These are phyloP conservation scores for Aporrectodea caliginosa DNA, from an alignment of 1,140 invertebrate species.

Conservation along the genomic window DNA sequence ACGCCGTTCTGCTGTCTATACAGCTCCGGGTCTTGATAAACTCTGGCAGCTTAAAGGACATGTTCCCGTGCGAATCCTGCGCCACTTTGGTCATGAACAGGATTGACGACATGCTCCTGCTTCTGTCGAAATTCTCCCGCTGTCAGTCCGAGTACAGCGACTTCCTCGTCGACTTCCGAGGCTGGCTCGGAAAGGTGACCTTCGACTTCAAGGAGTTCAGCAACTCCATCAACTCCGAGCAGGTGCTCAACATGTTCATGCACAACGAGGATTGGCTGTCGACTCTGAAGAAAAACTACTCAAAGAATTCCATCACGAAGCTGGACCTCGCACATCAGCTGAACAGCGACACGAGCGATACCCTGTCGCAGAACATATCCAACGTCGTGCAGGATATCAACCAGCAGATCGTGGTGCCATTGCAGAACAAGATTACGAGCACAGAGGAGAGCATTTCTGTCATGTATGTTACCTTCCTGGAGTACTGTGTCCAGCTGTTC, in stretches of 20 bases:
- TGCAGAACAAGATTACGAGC: background rate
- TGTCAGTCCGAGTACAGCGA: background rate
- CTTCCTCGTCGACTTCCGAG: background rate
- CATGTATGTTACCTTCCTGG: background rate
- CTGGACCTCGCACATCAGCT: background rate
- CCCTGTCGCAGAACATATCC: background rate
- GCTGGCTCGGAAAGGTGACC: conserved; percentile 1
- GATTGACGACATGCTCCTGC: conserved; percentile 10
- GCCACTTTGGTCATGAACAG: no score
- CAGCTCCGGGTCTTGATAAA: no score
- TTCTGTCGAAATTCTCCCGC: background rate
- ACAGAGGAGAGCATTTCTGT: background rate
- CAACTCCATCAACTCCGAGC: background rate
- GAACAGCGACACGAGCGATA: background rate
- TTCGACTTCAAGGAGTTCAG: conserved; percentile 4
- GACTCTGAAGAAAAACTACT: background rate
- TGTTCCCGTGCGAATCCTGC: no score
- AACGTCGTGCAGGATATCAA: background rate
- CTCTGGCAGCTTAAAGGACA: no score
- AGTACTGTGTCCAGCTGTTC: background rate
- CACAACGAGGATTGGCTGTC: background rate
- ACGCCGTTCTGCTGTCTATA: no score
- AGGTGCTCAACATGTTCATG: conserved; percentile 10
- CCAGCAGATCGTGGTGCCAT: conserved; percentile 4
- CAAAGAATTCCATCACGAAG: background rate